phyloP scores from a whole-genome alignment of 2,888 invertebrate genomes.

The Sarcophaga caerulescens region DNA sequence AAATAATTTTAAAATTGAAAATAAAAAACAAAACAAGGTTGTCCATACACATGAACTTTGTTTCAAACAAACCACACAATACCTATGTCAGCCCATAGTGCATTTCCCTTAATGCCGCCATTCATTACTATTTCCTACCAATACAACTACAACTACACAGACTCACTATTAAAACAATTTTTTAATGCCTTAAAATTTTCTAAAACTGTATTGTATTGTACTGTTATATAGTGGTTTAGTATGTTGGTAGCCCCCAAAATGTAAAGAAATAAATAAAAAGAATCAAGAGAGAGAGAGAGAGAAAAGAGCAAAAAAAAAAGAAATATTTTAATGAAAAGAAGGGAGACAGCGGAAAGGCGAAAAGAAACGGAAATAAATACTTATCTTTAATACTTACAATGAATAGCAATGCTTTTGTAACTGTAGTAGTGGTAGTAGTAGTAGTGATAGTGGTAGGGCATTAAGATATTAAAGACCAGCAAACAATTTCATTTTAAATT shows the following conservation, averaged over 20 bases:
- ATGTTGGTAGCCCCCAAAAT: conserved; percentile 9
- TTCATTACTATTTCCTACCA: conserved; percentile 9
- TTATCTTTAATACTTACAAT: conserved; percentile 47
- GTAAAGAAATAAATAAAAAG: conserved; percentile 19
- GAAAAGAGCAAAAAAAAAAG: background rate
- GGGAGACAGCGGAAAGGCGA: background rate
- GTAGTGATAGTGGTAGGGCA: conserved; percentile 15
- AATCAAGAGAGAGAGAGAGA: background rate
- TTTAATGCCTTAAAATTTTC: conserved; percentile 49
- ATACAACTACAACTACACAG: conserved; percentile 16
- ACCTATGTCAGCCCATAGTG: no score
- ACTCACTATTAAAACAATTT: conserved; percentile 10
- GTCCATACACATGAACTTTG: no score
- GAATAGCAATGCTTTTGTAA: conserved; percentile 12
- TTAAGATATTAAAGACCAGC: conserved; percentile 28
- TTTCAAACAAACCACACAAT: no score
- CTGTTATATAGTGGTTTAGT: conserved; percentile 34
- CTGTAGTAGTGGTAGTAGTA: conserved; percentile 9
- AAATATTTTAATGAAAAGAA: conserved; percentile 23
- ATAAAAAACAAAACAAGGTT: no score
- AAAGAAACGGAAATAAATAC: conserved; percentile 56
- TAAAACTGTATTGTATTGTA: conserved; percentile 54
- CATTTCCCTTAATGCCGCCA: background rate
- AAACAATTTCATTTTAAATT: conserved; percentile 15
- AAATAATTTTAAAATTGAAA: no score